Evolutionary conservation across 2,888 invertebrate species (phyloP), one percentile per base, ranked within the genome.

Genomic region (Chironomus riparius): DNA sequence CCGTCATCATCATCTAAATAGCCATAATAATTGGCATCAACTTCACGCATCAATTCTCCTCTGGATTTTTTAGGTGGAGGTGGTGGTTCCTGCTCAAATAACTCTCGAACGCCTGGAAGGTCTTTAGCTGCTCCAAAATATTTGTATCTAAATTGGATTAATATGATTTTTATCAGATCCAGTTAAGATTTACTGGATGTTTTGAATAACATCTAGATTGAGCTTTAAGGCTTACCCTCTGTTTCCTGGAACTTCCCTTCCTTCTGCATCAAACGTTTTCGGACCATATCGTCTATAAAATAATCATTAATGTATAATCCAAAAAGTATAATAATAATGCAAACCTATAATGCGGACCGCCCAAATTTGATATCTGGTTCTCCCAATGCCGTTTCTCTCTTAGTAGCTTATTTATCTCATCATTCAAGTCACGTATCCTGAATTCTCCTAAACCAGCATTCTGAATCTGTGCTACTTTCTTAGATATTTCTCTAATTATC

Each of bases 381-480:
- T 99, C 99, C 99, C 99, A 99, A 82, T 98, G 97, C 0, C 96
- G 89, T 82, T 98, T 98, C 82, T 98, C 97, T 69, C 98, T 87
- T 77, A 99, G 87, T 78, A 98, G 83, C 85, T 99, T 98, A 85
- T 99, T 99, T 79, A 99, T 99, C 85, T 99, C 98, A 85, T 99
- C 99, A 83, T 99, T 99, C 22, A 99, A 86, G 83, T 99, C 99
- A 15, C 99, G 88, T 78, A 99, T 94, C 24, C 98, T 90, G 83
- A 98, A 99, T 85, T 99, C 99, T 3, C 99, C 99, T n/a, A 99
- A 87, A 77, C 99, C 99, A 78, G 99, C 96, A 85, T 98, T 98
- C 83, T 99, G 99, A 82, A 99, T 99, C 84, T 98, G 97, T 1
- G 98, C 94, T 0, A 99, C 98, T 87, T 99, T 99, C 82, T 97